Base-by-base conservation (phyloP, 2,797 vertebrate genomes). In the Cephalopachus bancanus region DNA sequence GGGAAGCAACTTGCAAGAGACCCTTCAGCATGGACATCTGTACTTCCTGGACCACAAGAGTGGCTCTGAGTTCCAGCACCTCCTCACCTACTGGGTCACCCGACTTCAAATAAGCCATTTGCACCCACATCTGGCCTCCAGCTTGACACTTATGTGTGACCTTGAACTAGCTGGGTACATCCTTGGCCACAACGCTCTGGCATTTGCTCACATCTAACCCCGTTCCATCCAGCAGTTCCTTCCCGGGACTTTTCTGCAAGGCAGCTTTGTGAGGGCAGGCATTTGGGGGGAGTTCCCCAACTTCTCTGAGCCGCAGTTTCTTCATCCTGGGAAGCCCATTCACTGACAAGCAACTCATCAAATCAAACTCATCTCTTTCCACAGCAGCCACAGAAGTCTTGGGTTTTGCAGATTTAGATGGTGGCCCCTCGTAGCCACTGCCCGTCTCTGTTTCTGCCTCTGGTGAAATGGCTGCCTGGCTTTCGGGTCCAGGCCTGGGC, bases 381-480 rank as follows among this genome's bases (percentile, higher is more conserved):
- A 24, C 14, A 11, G 44, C 2, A 2, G 75, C 37, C 33, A 1
- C 51, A 1, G 1, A 15, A 7, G 2, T 49, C 49, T 51, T 0
- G 0, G 16, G 3, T 15, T 78, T 49, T 51, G 37, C 6, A 72
- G 53, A 14, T 0, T 2, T 4, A 5, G 3, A 12, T 15, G 28
- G 64, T 4, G 11, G 24, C 17, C 26, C 33, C 60, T 65, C 5
- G 0, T 2, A 7, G 7, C 19, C 8, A 0, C 12, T 20, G 59
- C 15, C 62, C 26, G 5, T 14, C 37, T 88, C 24, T 67, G 30
- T 26, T n/a, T 49, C 55, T 0, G 3, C 37, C 75, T 75, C 85
- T 51, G 24, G 74, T 10, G 8, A 72, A 49, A 30, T 4, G 12
- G 33, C 9, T 20, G 22, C 15, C 15, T 26, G 78, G 44, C 22